Conservation (phyloP, 2,113 vertebrate genomes). For the Hippopotamus amphibius region DNA sequence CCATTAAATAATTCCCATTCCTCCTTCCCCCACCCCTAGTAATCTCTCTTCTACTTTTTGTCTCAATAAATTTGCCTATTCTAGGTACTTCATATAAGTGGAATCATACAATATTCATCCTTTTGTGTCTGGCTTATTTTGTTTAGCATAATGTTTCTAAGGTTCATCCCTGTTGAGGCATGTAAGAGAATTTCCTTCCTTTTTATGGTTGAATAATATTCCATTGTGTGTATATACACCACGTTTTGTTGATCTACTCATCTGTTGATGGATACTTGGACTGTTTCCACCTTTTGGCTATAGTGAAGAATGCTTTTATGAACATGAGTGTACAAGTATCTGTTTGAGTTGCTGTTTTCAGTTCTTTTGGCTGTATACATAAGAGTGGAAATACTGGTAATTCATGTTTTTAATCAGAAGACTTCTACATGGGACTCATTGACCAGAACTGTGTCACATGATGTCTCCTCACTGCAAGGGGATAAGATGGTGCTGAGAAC, state of each 20-base stretch:
- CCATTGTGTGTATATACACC: neutral
- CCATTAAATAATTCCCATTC: neutral
- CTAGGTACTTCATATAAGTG: neutral
- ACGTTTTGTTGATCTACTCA: neutral
- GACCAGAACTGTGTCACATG: neutral
- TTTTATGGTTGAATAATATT: slow-evolving; percentile 19
- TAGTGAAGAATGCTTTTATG: neutral
- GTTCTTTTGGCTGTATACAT: neutral
- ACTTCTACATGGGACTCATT: neutral
- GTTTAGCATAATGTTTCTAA: slow-evolving; percentile 1
- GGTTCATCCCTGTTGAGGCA: neutral
- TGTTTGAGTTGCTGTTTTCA: slow-evolving; percentile 22
- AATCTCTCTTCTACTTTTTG: neutral
- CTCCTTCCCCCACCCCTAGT: neutral
- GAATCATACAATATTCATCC: neutral
- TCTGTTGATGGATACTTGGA: neutral
- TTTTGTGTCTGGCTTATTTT: slow-evolving; percentile 15
- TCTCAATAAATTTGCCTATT: neutral
- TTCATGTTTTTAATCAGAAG: neutral
- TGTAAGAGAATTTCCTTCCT: neutral
- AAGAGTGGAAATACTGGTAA: neutral
- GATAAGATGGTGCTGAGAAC: neutral
- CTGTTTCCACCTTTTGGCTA: neutral
- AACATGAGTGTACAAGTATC: neutral
- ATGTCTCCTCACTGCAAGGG: neutral